Evolutionary conservation across 2,797 vertebrate genomes (phyloP), one percentile per base, ranked within the genome.

Genomic region (Sebastolobus alascanus): DNA sequence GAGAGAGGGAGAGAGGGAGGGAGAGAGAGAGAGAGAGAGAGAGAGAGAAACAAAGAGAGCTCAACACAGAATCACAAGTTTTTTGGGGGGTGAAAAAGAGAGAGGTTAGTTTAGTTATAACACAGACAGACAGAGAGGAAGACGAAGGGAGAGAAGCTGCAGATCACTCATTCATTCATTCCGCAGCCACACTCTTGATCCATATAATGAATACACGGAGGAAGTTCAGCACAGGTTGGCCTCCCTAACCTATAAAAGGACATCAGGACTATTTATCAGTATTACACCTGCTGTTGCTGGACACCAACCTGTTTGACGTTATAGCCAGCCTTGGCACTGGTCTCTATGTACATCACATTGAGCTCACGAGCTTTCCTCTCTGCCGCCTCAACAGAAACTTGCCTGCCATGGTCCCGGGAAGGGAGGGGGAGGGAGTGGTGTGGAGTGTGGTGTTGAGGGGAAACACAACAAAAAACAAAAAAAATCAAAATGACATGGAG

Each of bases 261-360:
- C 58, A 64, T 56, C 31, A 46, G 40, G 63, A 83, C 83, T 59
- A 59, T 73, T 52, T 65, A 66, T 84, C 79, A 84, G 82, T 63
- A 43, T 79, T 56, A 77, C 46, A 80, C 77, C 84, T 78, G 76
- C 88, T 87, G 83, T 69, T 68, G 60, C 89, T 79, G 77, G 82
- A 90, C 88, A 95, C 96, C 92, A 95, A 96, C 95, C 95, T 96
- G 96, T 94, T 96, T 95, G 93, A 96, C 92, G 91, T 96, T 94
- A 96, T 93, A 96, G 85, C 95, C 95, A 92, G 95, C 95, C 96
- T 97, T 94, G 95, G 96, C 94, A 80, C 96, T 96, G 93, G 93
- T 96, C 94, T 97, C 96, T 96, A 96, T 93, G 96, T 95, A 96
- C 96, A 97, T 96, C 95, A 96, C 92, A 95, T 90, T 96, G 95